Evolutionary conservation across 2,797 vertebrate species (phyloP).

Genomic region (Hephaestus fuliginosus): DNA sequence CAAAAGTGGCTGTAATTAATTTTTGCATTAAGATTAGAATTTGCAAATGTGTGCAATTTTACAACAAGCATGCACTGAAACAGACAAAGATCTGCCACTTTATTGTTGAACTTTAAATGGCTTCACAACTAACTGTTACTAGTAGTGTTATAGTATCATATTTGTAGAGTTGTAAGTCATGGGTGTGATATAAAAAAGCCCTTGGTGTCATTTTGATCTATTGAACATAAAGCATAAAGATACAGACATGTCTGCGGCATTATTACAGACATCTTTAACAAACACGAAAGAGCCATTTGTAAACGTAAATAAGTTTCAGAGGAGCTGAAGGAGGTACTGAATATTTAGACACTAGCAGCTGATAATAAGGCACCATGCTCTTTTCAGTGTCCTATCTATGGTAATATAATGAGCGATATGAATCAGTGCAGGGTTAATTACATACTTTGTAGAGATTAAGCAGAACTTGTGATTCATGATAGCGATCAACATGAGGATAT

Average conservation of each 20-base stretch:
- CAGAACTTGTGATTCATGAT: constrained; percentile 76
- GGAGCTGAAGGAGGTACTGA: constrained; percentile 13
- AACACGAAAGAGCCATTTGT: not conserved
- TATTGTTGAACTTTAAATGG: constrained; percentile 23
- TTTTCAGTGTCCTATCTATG: constrained; percentile 70
- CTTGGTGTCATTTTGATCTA: not conserved
- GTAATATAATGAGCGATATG: constrained; percentile 79
- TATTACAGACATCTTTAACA: not conserved
- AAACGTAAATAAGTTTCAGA: constrained; percentile 1
- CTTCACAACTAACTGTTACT: not conserved
- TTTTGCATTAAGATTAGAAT: constrained; percentile 50
- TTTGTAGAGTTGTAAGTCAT: not conserved
- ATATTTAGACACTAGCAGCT: constrained; percentile 35
- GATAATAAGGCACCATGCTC: constrained; percentile 57
- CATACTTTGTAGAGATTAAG: constrained; percentile 77
- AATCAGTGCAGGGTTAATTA: constrained; percentile 83
- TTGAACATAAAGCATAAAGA: not conserved
- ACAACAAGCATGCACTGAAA: constrained; percentile 30
- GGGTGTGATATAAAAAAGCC: not conserved
- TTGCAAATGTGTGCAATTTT: constrained; percentile 27
- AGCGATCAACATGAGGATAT: constrained; percentile 76
- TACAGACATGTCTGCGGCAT: not conserved
- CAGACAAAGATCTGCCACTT: constrained; percentile 39
- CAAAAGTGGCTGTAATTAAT: constrained; percentile 52
- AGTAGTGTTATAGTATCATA: not conserved